A percentile compares a stretch with the other conserved stretches of the same genome.
Evolutionary conservation across 2,113 vertebrate species (phyloP).

Genomic region (Anhinga rufa): DNA sequence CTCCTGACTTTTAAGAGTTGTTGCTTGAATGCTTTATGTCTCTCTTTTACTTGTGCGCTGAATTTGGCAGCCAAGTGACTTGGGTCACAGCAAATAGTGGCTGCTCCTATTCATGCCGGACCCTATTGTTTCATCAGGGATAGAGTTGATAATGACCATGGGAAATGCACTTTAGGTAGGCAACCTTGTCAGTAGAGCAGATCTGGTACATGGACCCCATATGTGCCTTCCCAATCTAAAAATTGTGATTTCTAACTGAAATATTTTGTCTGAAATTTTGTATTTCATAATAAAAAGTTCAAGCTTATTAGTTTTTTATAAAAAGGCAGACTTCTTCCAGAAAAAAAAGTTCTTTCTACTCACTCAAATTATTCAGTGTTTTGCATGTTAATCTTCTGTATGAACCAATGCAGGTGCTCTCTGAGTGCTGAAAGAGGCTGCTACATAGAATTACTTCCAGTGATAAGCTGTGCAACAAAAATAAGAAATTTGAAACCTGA

Average conservation of each 20-base stretch:
- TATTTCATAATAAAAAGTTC: not conserved
- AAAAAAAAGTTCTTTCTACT: not conserved
- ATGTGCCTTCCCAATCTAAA: not conserved
- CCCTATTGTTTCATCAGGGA: not conserved
- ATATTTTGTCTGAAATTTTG: not conserved
- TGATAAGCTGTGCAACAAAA: not conserved
- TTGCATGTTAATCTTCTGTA: not conserved
- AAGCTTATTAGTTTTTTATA: not conserved
- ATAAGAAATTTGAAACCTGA: not conserved
- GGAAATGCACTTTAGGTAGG: not conserved
- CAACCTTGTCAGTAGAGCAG: not conserved
- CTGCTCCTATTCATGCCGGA: not conserved
- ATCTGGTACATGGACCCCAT: not conserved
- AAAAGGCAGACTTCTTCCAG: not conserved
- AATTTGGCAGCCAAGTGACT: not conserved
- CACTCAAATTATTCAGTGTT: conserved; percentile 40
- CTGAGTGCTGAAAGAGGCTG: not conserved
- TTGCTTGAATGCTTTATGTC: not conserved
- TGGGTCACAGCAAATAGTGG: not conserved
- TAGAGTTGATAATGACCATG: not conserved
- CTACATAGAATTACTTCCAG: not conserved
- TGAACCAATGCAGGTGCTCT: not conserved
- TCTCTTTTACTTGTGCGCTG: not conserved
- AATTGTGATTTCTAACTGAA: not conserved
- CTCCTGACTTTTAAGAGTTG: not conserved